A percentile compares a stretch with the other conserved stretches of the same genome.
These are phyloP conservation scores for Eristalis intricaria DNA, from an alignment of 2,888 invertebrate species.

Conservation along the genomic window DNA sequence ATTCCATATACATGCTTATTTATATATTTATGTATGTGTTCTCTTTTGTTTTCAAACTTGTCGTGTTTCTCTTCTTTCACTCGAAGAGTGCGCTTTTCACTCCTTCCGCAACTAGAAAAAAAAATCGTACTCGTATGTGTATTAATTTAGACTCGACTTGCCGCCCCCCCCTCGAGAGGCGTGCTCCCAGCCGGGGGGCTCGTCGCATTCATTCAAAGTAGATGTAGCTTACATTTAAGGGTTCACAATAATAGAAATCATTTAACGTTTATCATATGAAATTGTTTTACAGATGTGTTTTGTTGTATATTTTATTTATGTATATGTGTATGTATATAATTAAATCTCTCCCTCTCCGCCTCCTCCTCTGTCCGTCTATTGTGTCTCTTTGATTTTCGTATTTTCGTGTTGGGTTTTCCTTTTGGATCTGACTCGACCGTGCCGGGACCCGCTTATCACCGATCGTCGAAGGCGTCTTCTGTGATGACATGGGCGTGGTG, in stretches of 20 bases:
- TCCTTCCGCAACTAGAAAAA: neutral
- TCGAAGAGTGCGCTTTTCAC: neutral
- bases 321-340: constrained; percentile 29
- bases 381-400: constrained; percentile 43
- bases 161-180: no score
- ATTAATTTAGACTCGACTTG: constrained; percentile 25
- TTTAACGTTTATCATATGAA: constrained; percentile 63
- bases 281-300: constrained; percentile 58
- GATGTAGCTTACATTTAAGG: constrained; percentile 33
- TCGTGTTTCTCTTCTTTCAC: neutral
- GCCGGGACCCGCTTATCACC: constrained; percentile 54
- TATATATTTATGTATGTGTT: constrained; percentile 2
- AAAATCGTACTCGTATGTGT: neutral
- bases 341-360: neutral
- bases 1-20: constrained; percentile 50
- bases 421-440: neutral
- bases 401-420: neutral
- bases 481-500: constrained; percentile 1
- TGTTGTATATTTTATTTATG: constrained; percentile 20
- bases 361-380: neutral
- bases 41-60: neutral
- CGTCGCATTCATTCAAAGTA: constrained; percentile 4
- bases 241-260: constrained; percentile 59
- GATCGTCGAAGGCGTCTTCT: constrained; percentile 7
- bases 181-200: neutral